Conservation (phyloP, 2,797 vertebrate genomes). For the Semaprochilodus insignis region DNA sequence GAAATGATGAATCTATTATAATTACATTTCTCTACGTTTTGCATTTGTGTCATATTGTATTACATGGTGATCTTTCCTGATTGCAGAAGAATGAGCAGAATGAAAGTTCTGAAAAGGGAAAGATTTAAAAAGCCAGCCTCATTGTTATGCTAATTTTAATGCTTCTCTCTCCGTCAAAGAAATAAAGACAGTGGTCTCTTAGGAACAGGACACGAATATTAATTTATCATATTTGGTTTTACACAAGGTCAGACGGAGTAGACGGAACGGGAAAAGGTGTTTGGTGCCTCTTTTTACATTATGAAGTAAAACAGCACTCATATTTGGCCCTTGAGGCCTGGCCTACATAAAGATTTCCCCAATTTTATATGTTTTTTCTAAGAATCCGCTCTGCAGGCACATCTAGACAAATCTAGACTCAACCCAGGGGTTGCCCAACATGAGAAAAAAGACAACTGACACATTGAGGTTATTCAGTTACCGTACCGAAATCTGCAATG, state of each 20-base stretch:
- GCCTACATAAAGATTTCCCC: background rate
- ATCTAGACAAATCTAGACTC: conserved; percentile 9
- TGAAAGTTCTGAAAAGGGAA: background rate
- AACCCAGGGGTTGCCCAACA: background rate
- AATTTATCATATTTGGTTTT: background rate
- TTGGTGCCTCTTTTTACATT: conserved; percentile 14
- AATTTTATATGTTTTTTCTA: background rate
- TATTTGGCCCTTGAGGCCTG: conserved; percentile 1
- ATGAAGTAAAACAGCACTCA: background rate
- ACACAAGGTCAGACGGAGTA: background rate
- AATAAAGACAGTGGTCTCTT: background rate
- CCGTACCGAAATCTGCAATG: background rate
- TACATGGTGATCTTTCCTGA: background rate
- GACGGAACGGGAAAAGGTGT: background rate
- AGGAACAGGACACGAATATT: background rate
- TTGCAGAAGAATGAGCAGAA: background rate
- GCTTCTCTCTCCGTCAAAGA: background rate
- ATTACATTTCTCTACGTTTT: conserved; percentile 6
- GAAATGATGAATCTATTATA: conserved; percentile 17
- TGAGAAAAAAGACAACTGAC: conserved; percentile 14
- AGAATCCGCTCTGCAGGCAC: background rate
- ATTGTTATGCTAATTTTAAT: conserved; percentile 15
- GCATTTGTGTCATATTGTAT: conserved; percentile 13
- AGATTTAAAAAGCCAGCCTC: background rate
- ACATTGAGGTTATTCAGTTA: conserved; percentile 5